Conservation (phyloP, 2,888 invertebrate genomes). For the Netelia melanura region DNA sequence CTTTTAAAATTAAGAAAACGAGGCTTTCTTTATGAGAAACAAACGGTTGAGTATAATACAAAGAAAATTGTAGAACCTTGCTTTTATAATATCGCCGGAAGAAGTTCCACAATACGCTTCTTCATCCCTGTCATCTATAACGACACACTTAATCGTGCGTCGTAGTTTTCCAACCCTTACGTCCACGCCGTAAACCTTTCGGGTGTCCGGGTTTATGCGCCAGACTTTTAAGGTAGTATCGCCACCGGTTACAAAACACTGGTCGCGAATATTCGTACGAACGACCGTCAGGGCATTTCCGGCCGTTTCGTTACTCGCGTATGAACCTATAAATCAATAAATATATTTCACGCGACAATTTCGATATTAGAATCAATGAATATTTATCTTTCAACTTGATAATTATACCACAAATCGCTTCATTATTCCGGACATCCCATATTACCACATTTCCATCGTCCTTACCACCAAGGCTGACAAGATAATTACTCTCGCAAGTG, state of each 20-base stretch:
- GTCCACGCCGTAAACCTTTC: slow-evolving; percentile 90
- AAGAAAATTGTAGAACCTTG: slow-evolving; percentile 72
- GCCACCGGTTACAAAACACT: slow-evolving; percentile 91
- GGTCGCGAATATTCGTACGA: slow-evolving; percentile 86
- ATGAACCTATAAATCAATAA: slow-evolving; percentile 80
- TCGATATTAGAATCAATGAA: slow-evolving; percentile 6
- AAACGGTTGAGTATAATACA: background rate
- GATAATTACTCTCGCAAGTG: slow-evolving; percentile 91
- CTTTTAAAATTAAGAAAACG: background rate
- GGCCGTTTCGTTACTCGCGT: slow-evolving; percentile 89
- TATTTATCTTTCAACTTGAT: background rate
- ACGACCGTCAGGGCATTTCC: slow-evolving; percentile 89
- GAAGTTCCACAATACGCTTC: slow-evolving; percentile 94
- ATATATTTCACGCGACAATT: background rate
- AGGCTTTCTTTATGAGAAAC: background rate
- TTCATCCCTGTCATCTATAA: slow-evolving; percentile 89
- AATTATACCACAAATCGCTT: slow-evolving; percentile 85
- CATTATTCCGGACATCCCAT: slow-evolving; percentile 90
- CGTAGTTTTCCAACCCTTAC: slow-evolving; percentile 92
- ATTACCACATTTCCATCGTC: slow-evolving; percentile 96
- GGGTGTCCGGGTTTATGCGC: slow-evolving; percentile 89
- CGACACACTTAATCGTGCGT: slow-evolving; percentile 91
- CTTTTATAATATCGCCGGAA: slow-evolving; percentile 91
- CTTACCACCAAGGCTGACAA: slow-evolving; percentile 94
- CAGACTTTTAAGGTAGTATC: slow-evolving; percentile 91